Percentiles rank a stretch among this genome's conserved stretches.
These are phyloP conservation scores for Anoncus sp. DNA, from an alignment of 2,888 invertebrate genomes.

Conservation along the genomic window DNA sequence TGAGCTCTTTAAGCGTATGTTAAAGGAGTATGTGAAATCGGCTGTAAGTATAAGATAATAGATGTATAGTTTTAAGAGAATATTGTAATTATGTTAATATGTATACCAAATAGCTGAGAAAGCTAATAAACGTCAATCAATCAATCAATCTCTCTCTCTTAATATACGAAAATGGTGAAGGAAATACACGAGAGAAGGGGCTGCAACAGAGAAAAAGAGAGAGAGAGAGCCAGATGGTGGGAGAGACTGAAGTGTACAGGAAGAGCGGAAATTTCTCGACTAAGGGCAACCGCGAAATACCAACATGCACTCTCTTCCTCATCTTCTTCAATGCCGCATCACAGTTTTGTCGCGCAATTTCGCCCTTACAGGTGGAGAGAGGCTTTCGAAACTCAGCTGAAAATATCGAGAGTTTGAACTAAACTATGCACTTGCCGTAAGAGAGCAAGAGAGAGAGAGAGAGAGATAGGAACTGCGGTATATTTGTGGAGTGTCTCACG, in stretches of 20 bases:
- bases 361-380: neutral
- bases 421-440: conserved; percentile 52
- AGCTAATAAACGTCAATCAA: conserved; percentile 18
- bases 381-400: conserved; percentile 40
- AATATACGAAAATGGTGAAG: neutral
- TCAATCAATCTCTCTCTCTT: too few species aligned
- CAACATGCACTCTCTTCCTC: conserved; percentile 9
- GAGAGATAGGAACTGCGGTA: conserved; percentile 8
- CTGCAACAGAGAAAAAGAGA: too few species aligned
- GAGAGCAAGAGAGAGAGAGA: too few species aligned
- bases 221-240: too few species aligned
- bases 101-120: too few species aligned
- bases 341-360: conserved; percentile 16
- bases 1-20: neutral
- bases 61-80: too few species aligned
- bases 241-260: neutral
- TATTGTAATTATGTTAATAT: too few species aligned
- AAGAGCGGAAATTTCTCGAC: neutral
- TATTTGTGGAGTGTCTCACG: conserved; percentile 38
- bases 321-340: conserved; percentile 15
- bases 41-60: too few species aligned
- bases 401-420: conserved; percentile 57
- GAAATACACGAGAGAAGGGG: neutral
- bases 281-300: conserved; percentile 20
- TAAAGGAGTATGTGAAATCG: too few species aligned